Base-by-base conservation (phyloP, 2,113 vertebrate genomes). In the Onychorhynchus coronatus region DNA sequence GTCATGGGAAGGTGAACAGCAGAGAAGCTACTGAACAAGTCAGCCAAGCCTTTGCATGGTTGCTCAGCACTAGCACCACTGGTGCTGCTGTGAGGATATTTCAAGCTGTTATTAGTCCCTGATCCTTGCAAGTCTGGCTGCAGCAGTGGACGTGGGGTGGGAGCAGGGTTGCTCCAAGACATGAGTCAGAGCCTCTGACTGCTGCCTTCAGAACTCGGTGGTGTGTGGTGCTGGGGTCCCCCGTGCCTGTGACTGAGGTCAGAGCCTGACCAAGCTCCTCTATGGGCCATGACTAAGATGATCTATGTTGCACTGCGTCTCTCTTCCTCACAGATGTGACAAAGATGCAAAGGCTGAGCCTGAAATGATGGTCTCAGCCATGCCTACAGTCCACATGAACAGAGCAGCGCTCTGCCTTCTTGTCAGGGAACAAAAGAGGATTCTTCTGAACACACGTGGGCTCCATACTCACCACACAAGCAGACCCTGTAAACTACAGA, bases 231-330 rank as follows among this genome's bases (percentile, higher is more conserved):
- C 53, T 81, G 76, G 41, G 18, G 1, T 68, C 49, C 47, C 19
- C 24, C 2, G 4, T 18, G 17, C 17, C 37, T 41, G 21, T 21
- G 46, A 58, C 59, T 65, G 72, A 80, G 62, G 9, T 35, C 46
- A 81, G n/a, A 77, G 50, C 31, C 63, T 80, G 42, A 16, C 33
- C 2, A 2, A 66, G 59, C 25, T 70, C n/a, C 59, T 39, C 56
- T 24, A 9, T 0, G 2, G 42, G 33, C 41, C 52, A 4, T 5
- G 14, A 6, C n/a, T 66, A 79, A 63, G 61, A 50, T 2, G 4
- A 22, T 24, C 65, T 74, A 8, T 28, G 30, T 5, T 74, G 25
- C 33, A 13, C 5, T 49, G 2, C n/a, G 28, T 19, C 41, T 27
- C 37, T 74, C 44, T 6, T 23, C 55, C 20, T 30, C 30, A 58